Conservation (phyloP, 2,113 vertebrate species). For the Vulpes vulpes region DNA sequence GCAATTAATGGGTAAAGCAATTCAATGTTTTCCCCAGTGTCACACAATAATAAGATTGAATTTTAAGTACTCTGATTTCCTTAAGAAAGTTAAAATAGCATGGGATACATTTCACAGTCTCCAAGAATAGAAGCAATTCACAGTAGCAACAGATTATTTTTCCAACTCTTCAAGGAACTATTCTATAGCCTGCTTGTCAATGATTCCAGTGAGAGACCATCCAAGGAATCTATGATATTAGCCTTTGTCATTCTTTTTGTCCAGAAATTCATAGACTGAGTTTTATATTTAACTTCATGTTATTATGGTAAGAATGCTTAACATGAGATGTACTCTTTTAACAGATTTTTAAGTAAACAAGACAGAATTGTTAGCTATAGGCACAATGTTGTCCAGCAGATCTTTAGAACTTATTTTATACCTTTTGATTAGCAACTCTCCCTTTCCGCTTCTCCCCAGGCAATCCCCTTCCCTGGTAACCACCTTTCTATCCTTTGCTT, state of each 20-base stretch:
- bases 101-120: background rate
- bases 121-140: background rate
- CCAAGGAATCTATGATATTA: background rate
- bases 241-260: background rate
- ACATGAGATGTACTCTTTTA: background rate
- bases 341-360: background rate
- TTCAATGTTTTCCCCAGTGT: background rate
- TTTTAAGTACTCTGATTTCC: background rate
- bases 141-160: background rate
- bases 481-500: background rate
- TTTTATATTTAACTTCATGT: background rate
- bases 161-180: background rate
- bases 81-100: background rate
- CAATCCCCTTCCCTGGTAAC: background rate
- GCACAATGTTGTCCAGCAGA: background rate
- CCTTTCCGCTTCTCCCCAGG: background rate
- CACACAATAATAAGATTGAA: background rate
- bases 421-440: background rate
- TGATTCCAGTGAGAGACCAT: background rate
- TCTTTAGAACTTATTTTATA: background rate
- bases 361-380: background rate
- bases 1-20: background rate
- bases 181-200: background rate
- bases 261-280: background rate
- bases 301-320: background rate